phyloP scores from a whole-genome alignment of 2,113 vertebrate genomes.

The Todiramphus chloris region DNA sequence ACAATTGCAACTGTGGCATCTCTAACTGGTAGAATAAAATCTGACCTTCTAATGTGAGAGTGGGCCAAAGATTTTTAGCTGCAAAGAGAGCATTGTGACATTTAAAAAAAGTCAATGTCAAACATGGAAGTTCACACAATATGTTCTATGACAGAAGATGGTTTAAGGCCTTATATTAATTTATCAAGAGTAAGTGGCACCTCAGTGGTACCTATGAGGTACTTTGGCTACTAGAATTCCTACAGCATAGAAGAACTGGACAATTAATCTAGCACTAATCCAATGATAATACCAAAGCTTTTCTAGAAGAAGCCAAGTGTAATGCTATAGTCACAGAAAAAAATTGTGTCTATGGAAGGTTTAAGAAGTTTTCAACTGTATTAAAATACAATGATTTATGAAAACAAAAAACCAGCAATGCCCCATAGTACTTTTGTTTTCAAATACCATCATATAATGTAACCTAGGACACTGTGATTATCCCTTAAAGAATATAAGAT shows the following conservation, averaged over 20 bases:
- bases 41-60: not conserved
- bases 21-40: not conserved
- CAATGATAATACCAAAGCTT: not conserved
- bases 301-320: not conserved
- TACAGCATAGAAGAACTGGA: not conserved
- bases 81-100: not conserved
- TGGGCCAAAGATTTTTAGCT: not conserved
- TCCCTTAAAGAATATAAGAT: not conserved
- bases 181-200: not conserved
- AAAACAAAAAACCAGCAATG: not conserved
- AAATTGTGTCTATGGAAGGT: not conserved
- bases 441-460: not conserved
- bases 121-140: not conserved
- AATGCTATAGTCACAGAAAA: not conserved
- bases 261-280: not conserved
- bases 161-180: not conserved
- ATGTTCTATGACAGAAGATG: not conserved
- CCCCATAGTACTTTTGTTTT: not conserved
- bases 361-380: not conserved
- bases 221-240: not conserved
- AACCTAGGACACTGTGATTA: not conserved
- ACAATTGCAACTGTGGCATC: not conserved
- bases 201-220: not conserved
- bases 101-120: constrained; percentile 15
- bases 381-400: not conserved